These are phyloP conservation scores for Schlechtendalia chinensis DNA, from an alignment of 1,140 invertebrate genomes.

Conservation along the genomic window DNA sequence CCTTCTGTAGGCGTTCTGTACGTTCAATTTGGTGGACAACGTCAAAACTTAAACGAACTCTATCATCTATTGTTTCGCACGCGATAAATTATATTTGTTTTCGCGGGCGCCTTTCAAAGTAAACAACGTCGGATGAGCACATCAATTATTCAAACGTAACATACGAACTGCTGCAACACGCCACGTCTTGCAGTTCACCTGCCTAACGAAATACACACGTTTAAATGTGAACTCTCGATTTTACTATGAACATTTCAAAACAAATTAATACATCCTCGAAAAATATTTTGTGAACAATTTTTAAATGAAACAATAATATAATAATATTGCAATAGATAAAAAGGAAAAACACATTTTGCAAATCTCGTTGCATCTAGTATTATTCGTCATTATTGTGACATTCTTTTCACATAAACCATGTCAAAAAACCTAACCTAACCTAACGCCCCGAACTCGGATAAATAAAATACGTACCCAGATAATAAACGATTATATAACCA, in stretches of 20 bases:
- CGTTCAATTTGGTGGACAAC: not conserved
- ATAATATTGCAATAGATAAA: no score
- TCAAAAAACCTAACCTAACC: no score
- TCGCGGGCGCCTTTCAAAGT: not conserved
- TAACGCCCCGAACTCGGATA: not conserved
- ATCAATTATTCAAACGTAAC: no score
- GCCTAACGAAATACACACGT: no score
- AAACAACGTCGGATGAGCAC: not conserved
- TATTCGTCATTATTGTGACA: not conserved
- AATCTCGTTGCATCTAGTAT: no score
- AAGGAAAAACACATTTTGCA: no score
- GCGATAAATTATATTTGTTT: not conserved
- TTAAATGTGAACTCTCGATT: accelerated
- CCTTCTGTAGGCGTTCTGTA: not conserved
- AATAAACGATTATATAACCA: not conserved
- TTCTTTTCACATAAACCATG: no score
- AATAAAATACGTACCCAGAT: not conserved
- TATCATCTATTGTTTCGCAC: no score
- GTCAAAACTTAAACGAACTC: not conserved
- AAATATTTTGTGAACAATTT: not conserved
- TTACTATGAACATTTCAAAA: not conserved
- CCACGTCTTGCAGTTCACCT: no score
- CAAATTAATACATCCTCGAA: not conserved
- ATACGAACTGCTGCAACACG: no score
- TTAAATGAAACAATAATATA: not conserved